phyloP scores from a whole-genome alignment of 2,113 vertebrate species.

The Serilophus lunatus region DNA sequence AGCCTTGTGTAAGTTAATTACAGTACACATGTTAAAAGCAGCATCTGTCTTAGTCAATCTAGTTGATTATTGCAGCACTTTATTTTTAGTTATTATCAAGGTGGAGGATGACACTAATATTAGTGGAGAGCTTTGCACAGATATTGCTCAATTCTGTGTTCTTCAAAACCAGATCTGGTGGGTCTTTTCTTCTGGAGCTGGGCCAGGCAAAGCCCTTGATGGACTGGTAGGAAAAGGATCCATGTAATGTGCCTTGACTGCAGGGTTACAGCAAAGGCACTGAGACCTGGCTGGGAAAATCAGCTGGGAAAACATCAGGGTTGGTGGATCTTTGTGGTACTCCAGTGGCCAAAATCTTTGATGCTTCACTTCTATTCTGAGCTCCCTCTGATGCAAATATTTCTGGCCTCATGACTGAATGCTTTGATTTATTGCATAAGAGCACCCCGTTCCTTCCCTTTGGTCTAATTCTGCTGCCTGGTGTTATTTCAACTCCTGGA shows the following conservation, averaged over 20 bases:
- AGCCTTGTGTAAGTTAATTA: slow-evolving; percentile 64
- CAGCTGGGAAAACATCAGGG: neutral
- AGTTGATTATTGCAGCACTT: slow-evolving; percentile 52
- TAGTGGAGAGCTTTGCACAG: slow-evolving; percentile 18
- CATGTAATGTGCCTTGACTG: neutral
- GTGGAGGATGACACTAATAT: slow-evolving; percentile 52
- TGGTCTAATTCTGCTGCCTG: neutral
- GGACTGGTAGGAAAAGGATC: neutral
- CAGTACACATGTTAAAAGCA: slow-evolving; percentile 65
- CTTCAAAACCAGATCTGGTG: neutral
- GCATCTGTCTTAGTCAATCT: slow-evolving; percentile 72
- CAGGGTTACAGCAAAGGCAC: neutral
- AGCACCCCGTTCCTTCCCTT: neutral
- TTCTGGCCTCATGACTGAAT: neutral
- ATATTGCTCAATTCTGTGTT: neutral
- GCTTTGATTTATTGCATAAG: neutral
- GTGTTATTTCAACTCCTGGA: neutral
- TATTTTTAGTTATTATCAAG: slow-evolving; percentile 66
- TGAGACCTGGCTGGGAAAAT: neutral
- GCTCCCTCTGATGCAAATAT: neutral
- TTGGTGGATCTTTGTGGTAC: neutral
- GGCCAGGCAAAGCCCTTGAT: neutral
- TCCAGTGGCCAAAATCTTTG: neutral
- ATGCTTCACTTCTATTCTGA: neutral
- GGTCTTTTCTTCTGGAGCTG: neutral